These are phyloP conservation scores for Plectus sambesii DNA, from an alignment of 1,140 invertebrate species.

Conservation along the genomic window DNA sequence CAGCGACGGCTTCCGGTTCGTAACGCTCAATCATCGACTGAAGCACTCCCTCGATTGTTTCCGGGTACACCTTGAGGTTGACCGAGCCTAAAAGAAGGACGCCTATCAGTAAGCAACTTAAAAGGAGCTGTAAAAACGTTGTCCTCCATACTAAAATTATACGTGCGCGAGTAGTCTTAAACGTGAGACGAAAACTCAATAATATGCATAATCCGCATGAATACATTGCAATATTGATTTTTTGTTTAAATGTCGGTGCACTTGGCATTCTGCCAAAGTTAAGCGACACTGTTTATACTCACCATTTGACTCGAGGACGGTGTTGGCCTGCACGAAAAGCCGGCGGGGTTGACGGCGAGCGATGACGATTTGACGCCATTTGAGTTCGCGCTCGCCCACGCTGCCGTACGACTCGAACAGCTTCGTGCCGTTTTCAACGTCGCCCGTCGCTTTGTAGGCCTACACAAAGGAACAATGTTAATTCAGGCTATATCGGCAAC, in stretches of 20 bases:
- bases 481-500: too few species aligned
- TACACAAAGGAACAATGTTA: constrained; percentile 31
- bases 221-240: too few species aligned
- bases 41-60: constrained; percentile 62
- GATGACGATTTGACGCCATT: constrained; percentile 73
- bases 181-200: too few species aligned
- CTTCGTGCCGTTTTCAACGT: constrained; percentile 59
- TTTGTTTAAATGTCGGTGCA: too few species aligned
- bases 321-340: constrained; percentile 79
- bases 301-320: constrained; percentile 52
- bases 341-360: constrained; percentile 76
- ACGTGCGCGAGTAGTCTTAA: too few species aligned
- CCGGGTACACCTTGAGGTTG: constrained; percentile 60
- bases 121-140: too few species aligned
- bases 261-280: too few species aligned
- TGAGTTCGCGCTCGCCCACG: constrained; percentile 61
- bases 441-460: constrained; percentile 75
- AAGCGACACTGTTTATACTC: too few species aligned
- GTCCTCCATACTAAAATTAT: too few species aligned
- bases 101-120: too few species aligned
- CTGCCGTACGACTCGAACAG: constrained; percentile 70
- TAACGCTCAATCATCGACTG: constrained; percentile 57
- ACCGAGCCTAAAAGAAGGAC: constrained; percentile 44
- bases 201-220: too few species aligned
- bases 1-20: constrained; percentile 12